Base-by-base conservation (phyloP, 92 coral and sea anemone genomes). In the Montipora capitata region DNA sequence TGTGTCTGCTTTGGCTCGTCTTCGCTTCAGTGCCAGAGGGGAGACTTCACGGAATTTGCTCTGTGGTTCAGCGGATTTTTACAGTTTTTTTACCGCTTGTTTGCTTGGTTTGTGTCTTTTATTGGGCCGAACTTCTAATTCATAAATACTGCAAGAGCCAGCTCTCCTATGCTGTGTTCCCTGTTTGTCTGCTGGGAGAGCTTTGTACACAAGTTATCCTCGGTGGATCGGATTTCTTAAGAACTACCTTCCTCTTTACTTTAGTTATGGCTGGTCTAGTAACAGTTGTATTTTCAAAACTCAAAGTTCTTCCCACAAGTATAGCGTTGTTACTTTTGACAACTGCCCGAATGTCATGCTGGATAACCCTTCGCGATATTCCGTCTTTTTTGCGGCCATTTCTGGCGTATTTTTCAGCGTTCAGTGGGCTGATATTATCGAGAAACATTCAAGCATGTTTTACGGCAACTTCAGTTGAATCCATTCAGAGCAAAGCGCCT, bases 51-150 rank as follows among this genome's bases (percentile, higher is more conserved):
- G 94, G 82, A 61, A 48, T 93, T 17, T 98, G 99, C 85, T 82
- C 91, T 42, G 66, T 98, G 65, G 81, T 96, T 42, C 98, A 94
- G 81, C 87, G 90, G 62, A 67, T 93, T 68, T 86, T 95, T 68
- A 94, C 92, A 72, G 72, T 93, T 57, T 92, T 96, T 68, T 77
- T 98, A 79, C 99, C 99, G 13, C 86, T 93, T 43, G 79, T 92
- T 72, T 96, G 98, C 79, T 85, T 96, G 65, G 93, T 93, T 85
- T 98, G 98, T 74, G 99, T 98, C 20, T 98, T 98, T 74, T 98
- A 96, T 84, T 98, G 99, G 99, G 96, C 94, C 79, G 96, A 96
- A 83, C 92, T 98, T 57, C 94, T 96, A 45, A 96, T 98, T 73
- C 99, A 98, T 76, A 98, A 96, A 77, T 98, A 98, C 86, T 94